Percentiles rank a stretch among this genome's conserved stretches.
These are phyloP conservation scores for Zelleria hepariella DNA, from an alignment of 2,888 invertebrate genomes.

Conservation along the genomic window DNA sequence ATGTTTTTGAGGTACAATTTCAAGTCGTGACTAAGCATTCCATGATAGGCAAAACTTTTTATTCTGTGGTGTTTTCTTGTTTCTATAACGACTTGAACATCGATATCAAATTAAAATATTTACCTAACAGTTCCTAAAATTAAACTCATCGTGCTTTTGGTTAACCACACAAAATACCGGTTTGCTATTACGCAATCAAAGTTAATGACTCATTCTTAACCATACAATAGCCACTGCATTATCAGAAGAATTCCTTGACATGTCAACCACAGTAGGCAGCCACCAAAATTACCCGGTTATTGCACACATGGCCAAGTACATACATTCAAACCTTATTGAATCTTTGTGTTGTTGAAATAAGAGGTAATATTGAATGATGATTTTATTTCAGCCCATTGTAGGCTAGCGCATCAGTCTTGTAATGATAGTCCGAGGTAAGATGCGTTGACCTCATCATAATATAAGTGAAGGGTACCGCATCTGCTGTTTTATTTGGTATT, in stretches of 20 bases:
- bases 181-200: not conserved
- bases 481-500: not conserved
- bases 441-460: not conserved
- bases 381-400: not conserved
- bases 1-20: not conserved
- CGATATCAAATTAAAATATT: not conserved
- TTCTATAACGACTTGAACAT: not conserved
- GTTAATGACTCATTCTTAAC: not conserved
- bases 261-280: not conserved
- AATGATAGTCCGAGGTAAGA: not conserved
- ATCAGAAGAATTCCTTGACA: conserved; percentile 8
- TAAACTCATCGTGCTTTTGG: not conserved
- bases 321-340: not conserved
- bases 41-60: not conserved
- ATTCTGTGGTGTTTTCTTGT: not conserved
- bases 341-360: not conserved
- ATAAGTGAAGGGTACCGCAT: not conserved
- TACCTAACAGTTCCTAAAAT: not conserved
- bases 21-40: not conserved
- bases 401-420: not conserved
- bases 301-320: not conserved
- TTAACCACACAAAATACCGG: not conserved
- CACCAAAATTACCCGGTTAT: not conserved
- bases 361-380: not conserved
- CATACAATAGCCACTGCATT: not conserved